Percentiles rank a stretch among this genome's conserved stretches.
These are phyloP conservation scores for Gobiocypris rarus DNA, from an alignment of 2,113 vertebrate genomes.

Conservation along the genomic window DNA sequence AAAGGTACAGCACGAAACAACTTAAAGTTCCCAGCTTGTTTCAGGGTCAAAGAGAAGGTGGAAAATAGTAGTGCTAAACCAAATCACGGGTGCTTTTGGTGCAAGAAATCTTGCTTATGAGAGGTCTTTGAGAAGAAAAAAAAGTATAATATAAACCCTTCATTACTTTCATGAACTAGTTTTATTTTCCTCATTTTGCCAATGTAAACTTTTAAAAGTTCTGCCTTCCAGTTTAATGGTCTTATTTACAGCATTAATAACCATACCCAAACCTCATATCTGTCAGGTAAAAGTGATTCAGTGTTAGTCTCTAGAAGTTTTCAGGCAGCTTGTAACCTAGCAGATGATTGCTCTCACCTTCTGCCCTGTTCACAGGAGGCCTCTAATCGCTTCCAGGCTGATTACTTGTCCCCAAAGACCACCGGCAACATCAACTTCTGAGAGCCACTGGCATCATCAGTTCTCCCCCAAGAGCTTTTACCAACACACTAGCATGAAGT, in stretches of 20 bases:
- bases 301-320: neutral
- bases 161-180: neutral
- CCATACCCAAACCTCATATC: neutral
- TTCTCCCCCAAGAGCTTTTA: constrained; percentile 21
- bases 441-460: constrained; percentile 22
- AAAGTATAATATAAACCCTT: neutral
- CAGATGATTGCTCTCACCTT: constrained; percentile 27
- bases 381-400: constrained; percentile 33
- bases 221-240: constrained; percentile 27
- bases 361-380: constrained; percentile 3
- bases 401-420: constrained; percentile 28
- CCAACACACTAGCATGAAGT: constrained; percentile 12
- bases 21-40: neutral
- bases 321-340: constrained; percentile 21
- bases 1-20: neutral
- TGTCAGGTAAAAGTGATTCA: constrained; percentile 27
- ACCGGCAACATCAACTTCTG: neutral
- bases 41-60: constrained; percentile 5
- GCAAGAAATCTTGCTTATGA: neutral
- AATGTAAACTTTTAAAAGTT: constrained; percentile 24
- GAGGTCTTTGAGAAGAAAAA: neutral
- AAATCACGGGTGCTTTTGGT: neutral
- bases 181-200: constrained; percentile 1
- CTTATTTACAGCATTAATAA: constrained; percentile 30
- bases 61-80: neutral